A percentile compares a stretch with the other conserved stretches of the same genome.
Conservation (phyloP, 2,888 invertebrate genomes). For the Scaptomyza parva region DNA sequence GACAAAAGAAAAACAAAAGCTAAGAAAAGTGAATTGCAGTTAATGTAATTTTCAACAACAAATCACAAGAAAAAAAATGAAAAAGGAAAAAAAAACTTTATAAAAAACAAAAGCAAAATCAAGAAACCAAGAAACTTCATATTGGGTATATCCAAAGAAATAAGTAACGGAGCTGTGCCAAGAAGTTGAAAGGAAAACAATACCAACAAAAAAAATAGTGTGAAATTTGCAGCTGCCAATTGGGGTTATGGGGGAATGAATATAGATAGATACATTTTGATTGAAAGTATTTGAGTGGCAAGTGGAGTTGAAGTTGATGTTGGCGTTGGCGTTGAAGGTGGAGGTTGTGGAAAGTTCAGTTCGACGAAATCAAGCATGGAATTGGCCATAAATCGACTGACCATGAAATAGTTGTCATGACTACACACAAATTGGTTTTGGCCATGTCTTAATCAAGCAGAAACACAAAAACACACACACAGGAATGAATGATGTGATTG, state of each 20-base stretch:
- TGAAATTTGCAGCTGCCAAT: constrained; percentile 54
- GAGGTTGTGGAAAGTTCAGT: constrained; percentile 39
- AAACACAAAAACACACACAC: not conserved
- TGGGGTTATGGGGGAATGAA: not conserved
- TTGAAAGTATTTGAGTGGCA: constrained; percentile 3
- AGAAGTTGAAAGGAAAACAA: constrained; percentile 1
- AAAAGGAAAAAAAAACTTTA: not conserved
- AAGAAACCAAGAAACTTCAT: constrained; percentile 16
- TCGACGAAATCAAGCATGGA: constrained; percentile 39
- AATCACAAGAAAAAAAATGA: constrained; percentile 42
- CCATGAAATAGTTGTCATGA: constrained; percentile 45
- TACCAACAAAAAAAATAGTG: constrained; percentile 53
- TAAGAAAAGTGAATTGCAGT: constrained; percentile 75
- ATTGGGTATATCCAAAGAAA: too few relatives aligned
- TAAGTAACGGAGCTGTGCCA: constrained; percentile 35
- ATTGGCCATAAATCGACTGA: constrained; percentile 43
- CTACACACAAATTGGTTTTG: constrained; percentile 24
- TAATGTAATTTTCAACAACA: constrained; percentile 64
- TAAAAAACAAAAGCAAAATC: constrained; percentile 10
- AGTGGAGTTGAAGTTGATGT: constrained; percentile 5
- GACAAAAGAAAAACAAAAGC: constrained; percentile 31
- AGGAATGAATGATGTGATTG: constrained; percentile 22
- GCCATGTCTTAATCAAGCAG: constrained; percentile 34
- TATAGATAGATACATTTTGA: constrained; percentile 11
- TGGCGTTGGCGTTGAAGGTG: constrained; percentile 1